These are phyloP conservation scores for Platycercus adscitus DNA, from an alignment of 2,113 vertebrate genomes.

Conservation along the genomic window DNA sequence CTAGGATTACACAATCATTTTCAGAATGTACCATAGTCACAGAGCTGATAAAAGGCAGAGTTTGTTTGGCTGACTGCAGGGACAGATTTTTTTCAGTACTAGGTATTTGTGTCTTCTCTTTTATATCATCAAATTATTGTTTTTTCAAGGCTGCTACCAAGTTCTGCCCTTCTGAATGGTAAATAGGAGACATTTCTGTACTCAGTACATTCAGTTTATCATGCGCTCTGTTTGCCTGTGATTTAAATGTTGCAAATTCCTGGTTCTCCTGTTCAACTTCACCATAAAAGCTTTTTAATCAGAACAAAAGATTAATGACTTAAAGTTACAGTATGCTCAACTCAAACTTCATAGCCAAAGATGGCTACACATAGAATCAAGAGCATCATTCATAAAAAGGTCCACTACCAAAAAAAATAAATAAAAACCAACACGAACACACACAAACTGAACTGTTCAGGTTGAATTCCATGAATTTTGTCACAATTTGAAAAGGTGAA, in stretches of 20 bases:
- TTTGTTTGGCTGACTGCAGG: neutral
- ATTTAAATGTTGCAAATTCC: neutral
- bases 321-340: neutral
- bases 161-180: neutral
- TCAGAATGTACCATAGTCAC: neutral
- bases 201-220: neutral
- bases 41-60: neutral
- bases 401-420: neutral
- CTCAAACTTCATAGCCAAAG: neutral
- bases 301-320: neutral
- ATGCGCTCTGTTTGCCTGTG: neutral
- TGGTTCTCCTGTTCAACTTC: neutral
- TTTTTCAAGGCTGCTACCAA: neutral
- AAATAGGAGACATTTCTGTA: neutral
- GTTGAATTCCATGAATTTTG: neutral
- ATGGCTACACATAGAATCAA: neutral
- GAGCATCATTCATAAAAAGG: neutral
- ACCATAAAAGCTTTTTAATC: neutral
- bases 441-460: neutral
- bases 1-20: neutral
- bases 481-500: neutral
- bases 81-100: neutral
- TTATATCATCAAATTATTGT: neutral
- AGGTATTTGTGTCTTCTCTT: neutral
- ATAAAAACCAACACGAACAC: neutral